Conservation (phyloP, 2,797 vertebrate genomes). For the Phalloptychus januarius region DNA sequence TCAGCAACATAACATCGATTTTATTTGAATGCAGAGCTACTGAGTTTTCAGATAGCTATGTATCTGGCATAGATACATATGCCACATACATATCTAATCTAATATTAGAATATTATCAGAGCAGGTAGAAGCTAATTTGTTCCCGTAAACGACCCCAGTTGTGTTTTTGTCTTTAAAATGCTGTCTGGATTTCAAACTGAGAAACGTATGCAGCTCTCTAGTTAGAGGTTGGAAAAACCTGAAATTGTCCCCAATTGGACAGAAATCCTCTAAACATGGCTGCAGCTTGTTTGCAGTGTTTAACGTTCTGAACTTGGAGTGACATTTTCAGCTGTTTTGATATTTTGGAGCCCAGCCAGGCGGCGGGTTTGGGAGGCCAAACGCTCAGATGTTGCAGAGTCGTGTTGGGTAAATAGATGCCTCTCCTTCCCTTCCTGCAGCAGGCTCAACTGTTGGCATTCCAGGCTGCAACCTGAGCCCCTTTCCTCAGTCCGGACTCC, state of each 20-base stretch:
- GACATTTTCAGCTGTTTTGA: neutral
- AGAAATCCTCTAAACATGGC: neutral
- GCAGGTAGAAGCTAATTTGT: neutral
- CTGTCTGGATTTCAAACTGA: neutral
- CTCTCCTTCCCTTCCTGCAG: constrained; percentile 49
- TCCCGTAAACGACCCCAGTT: neutral
- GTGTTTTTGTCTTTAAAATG: neutral
- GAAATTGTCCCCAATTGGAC: neutral
- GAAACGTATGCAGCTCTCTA: neutral
- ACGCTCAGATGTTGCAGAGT: constrained; percentile 37
- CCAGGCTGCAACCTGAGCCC: constrained; percentile 78
- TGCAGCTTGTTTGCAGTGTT: neutral
- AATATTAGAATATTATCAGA: neutral
- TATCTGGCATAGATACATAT: neutral
- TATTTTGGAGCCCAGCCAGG: neutral
- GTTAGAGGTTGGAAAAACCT: neutral
- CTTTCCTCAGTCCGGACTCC: constrained; percentile 65
- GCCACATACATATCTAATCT: too few relatives aligned
- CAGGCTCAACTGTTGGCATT: constrained; percentile 79
- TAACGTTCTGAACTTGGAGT: neutral
- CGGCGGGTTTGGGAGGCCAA: constrained; percentile 8
- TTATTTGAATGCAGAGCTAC: neutral
- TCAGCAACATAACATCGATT: neutral
- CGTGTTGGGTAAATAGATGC: constrained; percentile 27
- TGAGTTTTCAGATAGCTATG: neutral